Conservation (phyloP, 2,113 vertebrate species). For the Elgaria multicarinata region DNA sequence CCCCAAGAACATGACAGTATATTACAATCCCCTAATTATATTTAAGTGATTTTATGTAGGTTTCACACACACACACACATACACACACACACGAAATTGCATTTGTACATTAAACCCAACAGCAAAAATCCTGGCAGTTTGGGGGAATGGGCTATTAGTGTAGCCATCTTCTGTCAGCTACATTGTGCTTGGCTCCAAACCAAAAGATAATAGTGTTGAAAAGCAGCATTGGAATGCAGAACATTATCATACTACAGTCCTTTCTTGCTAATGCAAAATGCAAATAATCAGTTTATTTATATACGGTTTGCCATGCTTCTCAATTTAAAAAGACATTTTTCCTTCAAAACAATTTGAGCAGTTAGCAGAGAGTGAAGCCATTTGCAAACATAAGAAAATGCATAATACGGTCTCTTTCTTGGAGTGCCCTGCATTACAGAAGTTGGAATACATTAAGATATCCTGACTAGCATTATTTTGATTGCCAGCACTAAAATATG, state of each 20-base stretch:
- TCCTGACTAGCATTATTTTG: constrained; percentile 7
- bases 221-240: not conserved
- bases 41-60: too few relatives aligned
- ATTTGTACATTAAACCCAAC: not conserved
- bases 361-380: not conserved
- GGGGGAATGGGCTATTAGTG: not conserved
- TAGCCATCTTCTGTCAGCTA: not conserved
- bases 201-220: not conserved
- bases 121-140: too few relatives aligned
- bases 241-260: not conserved
- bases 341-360: not conserved
- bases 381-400: constrained; percentile 14
- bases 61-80: too few relatives aligned
- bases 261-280: not conserved
- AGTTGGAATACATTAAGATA: not conserved
- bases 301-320: not conserved
- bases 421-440: not conserved
- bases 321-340: not conserved
- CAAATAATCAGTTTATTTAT: not conserved
- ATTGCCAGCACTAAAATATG: not conserved
- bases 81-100: too few relatives aligned
- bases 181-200: too few relatives aligned
- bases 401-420: not conserved
- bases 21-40: not conserved
- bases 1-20: too few relatives aligned